Base-by-base conservation (phyloP, 92 coral and sea anemone genomes). In the Porites lobata region DNA sequence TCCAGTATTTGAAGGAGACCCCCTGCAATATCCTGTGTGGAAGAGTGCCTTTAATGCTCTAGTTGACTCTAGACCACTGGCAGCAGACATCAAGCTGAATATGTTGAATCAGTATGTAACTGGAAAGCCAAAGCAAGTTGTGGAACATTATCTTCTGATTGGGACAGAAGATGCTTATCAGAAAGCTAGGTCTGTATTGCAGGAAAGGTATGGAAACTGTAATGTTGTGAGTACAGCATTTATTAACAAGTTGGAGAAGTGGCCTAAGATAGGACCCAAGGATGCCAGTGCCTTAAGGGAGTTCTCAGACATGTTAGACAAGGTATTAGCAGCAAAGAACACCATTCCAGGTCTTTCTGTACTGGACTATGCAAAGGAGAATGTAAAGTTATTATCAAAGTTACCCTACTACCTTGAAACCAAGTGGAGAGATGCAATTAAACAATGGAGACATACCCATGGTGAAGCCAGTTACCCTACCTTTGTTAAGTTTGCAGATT, bases 1-100 rank as follows among this genome's bases (percentile, higher is more conserved):
- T 63, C 91, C 96, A 75, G 62, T 88, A 65, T 92, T 80, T 64
- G 65, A 56, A 50, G 91, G 93, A 18, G 93, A 92, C 75, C 93
- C 93, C 1, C 24, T 89, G 51, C 81, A 85, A 53, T 92, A 92
- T 50, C 90, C 86, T 18, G 62, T 71, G 22, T 90, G 93, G 86
- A 69, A 80, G 11, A 86, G 87, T 79, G 83, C 93, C 24, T 92
- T 92, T 51, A 63, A 81, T 70, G 91, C 91, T 78, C 81, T 85
- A 9, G 38, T 86, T 17, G 93, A 81, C 67, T 81, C 70, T 18
- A 86, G 76, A 58, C 77, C 63, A 14, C 65, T 80, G 84, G 91
- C 80, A 72, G 83, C 91, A 20, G 82, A 90, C 66, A 86, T 84
- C 0, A 90, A 90, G 73, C 24, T 86, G 76, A 90, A 86, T 65